Evolutionary conservation across 2,113 vertebrate genomes (phyloP).

Genomic region (Xiphophorus hellerii): DNA sequence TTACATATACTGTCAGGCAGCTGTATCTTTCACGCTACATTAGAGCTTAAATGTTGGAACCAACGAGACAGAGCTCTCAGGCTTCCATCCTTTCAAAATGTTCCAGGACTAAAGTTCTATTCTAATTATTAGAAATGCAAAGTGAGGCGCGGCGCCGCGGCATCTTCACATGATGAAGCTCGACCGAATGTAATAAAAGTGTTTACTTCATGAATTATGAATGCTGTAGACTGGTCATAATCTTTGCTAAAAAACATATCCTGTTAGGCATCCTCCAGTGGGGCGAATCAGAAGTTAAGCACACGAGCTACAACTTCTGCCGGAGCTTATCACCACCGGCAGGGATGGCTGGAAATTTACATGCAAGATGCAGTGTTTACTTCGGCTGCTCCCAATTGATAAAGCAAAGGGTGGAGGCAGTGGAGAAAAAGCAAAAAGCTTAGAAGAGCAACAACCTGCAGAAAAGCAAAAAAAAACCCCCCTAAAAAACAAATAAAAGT

Average conservation of each 20-base stretch:
- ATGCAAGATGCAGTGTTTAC: constrained; percentile 54
- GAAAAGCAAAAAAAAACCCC: constrained; percentile 12
- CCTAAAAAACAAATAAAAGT: constrained; percentile 7
- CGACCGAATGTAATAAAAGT: constrained; percentile 14
- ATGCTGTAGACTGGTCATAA: constrained; percentile 46
- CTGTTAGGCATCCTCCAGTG: constrained; percentile 51
- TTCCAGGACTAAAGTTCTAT: neutral
- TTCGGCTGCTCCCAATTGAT: constrained; percentile 65
- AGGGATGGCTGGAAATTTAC: constrained; percentile 55
- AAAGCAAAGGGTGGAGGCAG: constrained; percentile 33
- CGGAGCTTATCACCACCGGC: constrained; percentile 48
- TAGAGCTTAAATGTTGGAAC: constrained; percentile 17
- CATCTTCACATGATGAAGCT: constrained; percentile 22
- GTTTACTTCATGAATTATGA: constrained; percentile 56
- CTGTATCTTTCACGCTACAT: constrained; percentile 20
- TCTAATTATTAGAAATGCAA: constrained; percentile 41
- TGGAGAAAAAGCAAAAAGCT: constrained; percentile 39
- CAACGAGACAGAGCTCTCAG: constrained; percentile 22
- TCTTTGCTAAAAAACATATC: constrained; percentile 52
- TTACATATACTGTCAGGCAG: constrained; percentile 19
- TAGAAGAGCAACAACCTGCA: constrained; percentile 39
- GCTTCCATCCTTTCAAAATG: constrained; percentile 26
- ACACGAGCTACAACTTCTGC: constrained; percentile 28
- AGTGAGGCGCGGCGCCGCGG: neutral
- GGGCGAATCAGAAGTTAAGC: constrained; percentile 57